phyloP scores from a whole-genome alignment of 2,888 invertebrate species.

The Unio pictorum region DNA sequence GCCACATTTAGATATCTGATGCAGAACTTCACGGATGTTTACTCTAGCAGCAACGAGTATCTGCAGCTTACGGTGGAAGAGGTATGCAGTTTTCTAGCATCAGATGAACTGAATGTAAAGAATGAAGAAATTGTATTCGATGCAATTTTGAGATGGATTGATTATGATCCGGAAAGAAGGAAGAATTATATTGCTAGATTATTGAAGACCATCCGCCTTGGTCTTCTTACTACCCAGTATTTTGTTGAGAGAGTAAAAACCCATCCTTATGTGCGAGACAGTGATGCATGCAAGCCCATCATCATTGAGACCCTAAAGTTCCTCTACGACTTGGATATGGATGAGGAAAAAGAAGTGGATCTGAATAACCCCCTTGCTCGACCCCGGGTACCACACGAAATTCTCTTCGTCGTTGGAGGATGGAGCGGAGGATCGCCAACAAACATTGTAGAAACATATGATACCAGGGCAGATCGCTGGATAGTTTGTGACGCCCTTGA shows the following conservation, averaged over 20 bases:
- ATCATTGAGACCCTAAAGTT: slow-evolving; percentile 93
- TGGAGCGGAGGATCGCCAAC: slow-evolving; percentile 86
- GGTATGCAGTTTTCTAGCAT: slow-evolving; percentile 52
- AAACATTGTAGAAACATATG: slow-evolving; percentile 74
- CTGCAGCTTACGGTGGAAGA: slow-evolving; percentile 74
- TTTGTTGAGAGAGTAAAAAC: slow-evolving; percentile 86
- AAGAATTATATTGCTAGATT: slow-evolving; percentile 82
- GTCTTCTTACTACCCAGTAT: slow-evolving; percentile 87
- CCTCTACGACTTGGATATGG: slow-evolving; percentile 92
- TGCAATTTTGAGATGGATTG: slow-evolving; percentile 84
- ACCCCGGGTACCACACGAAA: slow-evolving; percentile 79
- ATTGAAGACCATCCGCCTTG: slow-evolving; percentile 65
- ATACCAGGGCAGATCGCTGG: slow-evolving; percentile 70
- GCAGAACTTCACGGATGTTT: slow-evolving; percentile 64
- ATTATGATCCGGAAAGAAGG: slow-evolving; percentile 81
- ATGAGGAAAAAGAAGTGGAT: slow-evolving; percentile 79
- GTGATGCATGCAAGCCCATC: slow-evolving; percentile 86
- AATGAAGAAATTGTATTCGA: slow-evolving; percentile 69
- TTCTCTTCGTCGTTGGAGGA: slow-evolving; percentile 74
- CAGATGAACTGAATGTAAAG: slow-evolving; percentile 68
- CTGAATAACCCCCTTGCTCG: slow-evolving; percentile 77
- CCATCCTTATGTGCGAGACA: slow-evolving; percentile 84
- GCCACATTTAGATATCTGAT: slow-evolving; percentile 82
- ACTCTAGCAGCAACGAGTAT: slow-evolving; percentile 57
- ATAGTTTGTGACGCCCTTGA: slow-evolving; percentile 57